Evolutionary conservation across 1,140 invertebrate genomes (phyloP), one percentile per base, ranked within the genome.

Genomic region (Drosophila santomea): DNA sequence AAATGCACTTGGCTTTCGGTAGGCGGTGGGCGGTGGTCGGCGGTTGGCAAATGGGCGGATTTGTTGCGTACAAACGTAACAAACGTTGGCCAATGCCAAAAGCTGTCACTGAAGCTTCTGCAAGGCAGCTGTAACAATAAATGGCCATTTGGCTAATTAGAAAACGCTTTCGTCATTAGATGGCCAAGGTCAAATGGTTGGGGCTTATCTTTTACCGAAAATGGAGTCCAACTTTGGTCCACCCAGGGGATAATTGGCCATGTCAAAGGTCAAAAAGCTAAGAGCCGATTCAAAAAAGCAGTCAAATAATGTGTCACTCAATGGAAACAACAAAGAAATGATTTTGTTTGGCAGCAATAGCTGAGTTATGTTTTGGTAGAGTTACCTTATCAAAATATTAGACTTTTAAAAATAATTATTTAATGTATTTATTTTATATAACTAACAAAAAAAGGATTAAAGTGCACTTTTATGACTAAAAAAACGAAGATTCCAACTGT

Each of bases 131-230:
- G 48, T 61, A 62, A 82, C 69, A 81, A 72, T 59, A 79, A 69
- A 63, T 44, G 75, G 57, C 83, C 75, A 86, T 88, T 86, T 88
- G 75, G 64, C 71, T 86, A 86, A 86, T 86, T 88, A 79, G 62
- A 71, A 69, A 77, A 62, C 50, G 74, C 74, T 62, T 55, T 61
- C 32, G 43, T 69, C 67, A 50, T 57, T 38, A 39, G 48, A 41
- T 50, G 62, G 1, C 55, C 55, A 76, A 68, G 54, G 73, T 75
- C 73, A 66, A 71, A 32, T 36, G 39, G 36, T 32, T 15, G 23
- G 32, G 41, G 43, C 47, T 43, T 54, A 75, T 52, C 54, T n/a
- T 25, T 36, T 39, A 28, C 54, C 54, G 14, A 50, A 35, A 64
- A 45, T 35, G 39, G 20, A 39, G 39, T 12, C 2, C 17, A 64